Conservation (phyloP, 2,888 invertebrate species). For the Acrobasis consociella region DNA sequence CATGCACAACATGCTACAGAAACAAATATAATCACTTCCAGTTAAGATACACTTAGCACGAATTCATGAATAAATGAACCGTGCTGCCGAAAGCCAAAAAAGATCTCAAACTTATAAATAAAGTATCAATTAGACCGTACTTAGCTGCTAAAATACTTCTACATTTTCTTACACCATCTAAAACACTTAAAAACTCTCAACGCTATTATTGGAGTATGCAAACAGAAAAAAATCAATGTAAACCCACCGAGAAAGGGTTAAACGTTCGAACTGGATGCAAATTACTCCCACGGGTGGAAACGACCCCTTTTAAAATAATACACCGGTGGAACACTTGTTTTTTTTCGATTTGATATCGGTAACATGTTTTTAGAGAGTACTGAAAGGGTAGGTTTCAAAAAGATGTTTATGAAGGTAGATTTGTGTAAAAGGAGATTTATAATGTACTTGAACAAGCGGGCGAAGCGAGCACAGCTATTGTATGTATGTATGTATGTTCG, state of each 20-base stretch:
- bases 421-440: neutral
- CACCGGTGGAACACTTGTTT: conserved; percentile 25
- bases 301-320: conserved; percentile 40
- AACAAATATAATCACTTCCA: neutral
- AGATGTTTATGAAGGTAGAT: neutral
- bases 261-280: conserved; percentile 32
- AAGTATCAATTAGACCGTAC: conserved; percentile 4
- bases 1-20: neutral
- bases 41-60: neutral
- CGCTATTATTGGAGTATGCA: conserved; percentile 30
- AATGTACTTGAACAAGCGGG: neutral
- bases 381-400: neutral
- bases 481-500: too few species aligned
- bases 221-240: conserved; percentile 33
- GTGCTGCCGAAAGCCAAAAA: neutral
- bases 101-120: neutral
- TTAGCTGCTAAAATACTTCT: conserved; percentile 9
- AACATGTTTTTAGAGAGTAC: conserved; percentile 21
- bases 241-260: conserved; percentile 30
- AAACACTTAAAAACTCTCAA: conserved; percentile 24
- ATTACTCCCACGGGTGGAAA: conserved; percentile 36
- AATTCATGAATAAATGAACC: neutral
- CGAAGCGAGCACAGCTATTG: neutral
- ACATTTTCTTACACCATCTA: neutral
- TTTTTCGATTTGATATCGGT: conserved; percentile 30